Evolutionary conservation across 92 coral and sea anemone species (phyloP).

Genomic region (Hydrozoanthus gracilis): DNA sequence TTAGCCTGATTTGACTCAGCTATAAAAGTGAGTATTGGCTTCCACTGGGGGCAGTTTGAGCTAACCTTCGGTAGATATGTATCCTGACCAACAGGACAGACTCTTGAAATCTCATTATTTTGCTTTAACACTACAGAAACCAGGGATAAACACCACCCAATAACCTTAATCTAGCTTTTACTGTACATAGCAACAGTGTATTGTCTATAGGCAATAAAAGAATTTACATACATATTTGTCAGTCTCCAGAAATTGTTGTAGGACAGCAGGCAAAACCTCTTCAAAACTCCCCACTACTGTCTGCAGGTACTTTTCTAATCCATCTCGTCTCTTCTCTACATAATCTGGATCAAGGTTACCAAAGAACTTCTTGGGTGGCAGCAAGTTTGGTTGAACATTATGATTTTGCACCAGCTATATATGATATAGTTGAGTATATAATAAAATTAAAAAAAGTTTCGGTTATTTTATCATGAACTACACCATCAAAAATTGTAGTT

Average conservation of each 20-base stretch:
- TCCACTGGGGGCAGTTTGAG: too few species aligned
- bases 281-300: constrained; percentile 65
- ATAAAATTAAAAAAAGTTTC: neutral
- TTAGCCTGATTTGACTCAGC: too few species aligned
- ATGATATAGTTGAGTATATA: neutral
- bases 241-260: constrained; percentile 80
- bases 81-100: too few species aligned
- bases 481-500: too few species aligned
- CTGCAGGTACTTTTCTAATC: constrained; percentile 79
- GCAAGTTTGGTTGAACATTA: constrained; percentile 54
- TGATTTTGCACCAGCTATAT: constrained; percentile 78
- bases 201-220: neutral
- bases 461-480: too few species aligned
- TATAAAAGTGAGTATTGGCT: too few species aligned
- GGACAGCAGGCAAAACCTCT: constrained; percentile 73
- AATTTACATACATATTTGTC: constrained; percentile 84
- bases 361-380: constrained; percentile 93
- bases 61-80: too few species aligned
- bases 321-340: constrained; percentile 84
- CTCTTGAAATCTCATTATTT: too few species aligned
- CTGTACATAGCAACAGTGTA: neutral
- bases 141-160: too few species aligned
- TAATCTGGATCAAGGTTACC: constrained; percentile 87
- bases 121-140: too few species aligned
- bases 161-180: too few species aligned